phyloP scores from a whole-genome alignment of 1,140 invertebrate genomes.

The Acyrthosiphon pisum region DNA sequence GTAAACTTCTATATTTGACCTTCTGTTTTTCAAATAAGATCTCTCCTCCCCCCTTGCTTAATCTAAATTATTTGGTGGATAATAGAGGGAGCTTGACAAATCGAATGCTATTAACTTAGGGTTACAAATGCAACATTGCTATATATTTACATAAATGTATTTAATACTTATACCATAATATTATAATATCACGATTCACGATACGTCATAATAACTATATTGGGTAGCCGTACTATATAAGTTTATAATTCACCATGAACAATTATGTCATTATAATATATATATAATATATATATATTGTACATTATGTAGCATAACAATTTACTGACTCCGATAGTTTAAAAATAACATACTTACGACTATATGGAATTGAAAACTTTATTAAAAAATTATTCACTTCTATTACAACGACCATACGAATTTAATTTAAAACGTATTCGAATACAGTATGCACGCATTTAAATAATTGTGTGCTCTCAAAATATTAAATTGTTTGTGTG shows the following conservation, averaged over 20 bases:
- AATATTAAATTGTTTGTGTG: neutral
- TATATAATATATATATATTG: too few relatives aligned
- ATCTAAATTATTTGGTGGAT: too few relatives aligned
- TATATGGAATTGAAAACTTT: neutral
- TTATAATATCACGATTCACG: too few relatives aligned
- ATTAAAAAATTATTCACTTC: neutral
- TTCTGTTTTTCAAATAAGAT: too few relatives aligned
- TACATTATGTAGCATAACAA: neutral
- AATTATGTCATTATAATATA: neutral
- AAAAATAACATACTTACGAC: neutral
- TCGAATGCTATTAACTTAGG: too few relatives aligned
- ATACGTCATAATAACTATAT: neutral
- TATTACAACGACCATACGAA: neutral
- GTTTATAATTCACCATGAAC: neutral
- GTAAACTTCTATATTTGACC: too few relatives aligned
- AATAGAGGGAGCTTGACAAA: too few relatives aligned
- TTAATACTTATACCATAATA: too few relatives aligned
- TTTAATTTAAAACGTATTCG: neutral
- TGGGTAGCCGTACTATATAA: neutral
- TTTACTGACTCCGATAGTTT: neutral
- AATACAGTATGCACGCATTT: neutral
- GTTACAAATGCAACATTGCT: too few relatives aligned
- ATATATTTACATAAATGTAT: too few relatives aligned
- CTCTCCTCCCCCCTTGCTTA: too few relatives aligned
- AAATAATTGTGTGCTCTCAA: neutral